These are phyloP conservation scores for Amiota mariae DNA, from an alignment of 2,888 invertebrate genomes.

Conservation along the genomic window DNA sequence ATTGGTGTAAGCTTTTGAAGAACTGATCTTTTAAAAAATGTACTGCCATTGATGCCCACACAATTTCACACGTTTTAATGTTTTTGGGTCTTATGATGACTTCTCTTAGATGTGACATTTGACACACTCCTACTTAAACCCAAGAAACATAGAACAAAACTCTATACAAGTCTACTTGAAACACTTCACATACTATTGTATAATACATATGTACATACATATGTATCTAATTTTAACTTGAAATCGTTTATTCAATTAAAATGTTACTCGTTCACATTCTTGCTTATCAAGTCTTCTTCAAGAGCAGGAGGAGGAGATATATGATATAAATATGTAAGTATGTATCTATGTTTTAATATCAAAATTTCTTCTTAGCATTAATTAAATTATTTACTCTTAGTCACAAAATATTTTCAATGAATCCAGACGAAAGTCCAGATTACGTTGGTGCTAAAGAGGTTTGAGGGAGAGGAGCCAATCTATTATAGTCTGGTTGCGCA, in stretches of 20 bases:
- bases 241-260: constrained; percentile 59
- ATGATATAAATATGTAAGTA: neutral
- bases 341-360: neutral
- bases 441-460: no score
- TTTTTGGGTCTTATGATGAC: neutral
- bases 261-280: constrained; percentile 41
- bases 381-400: constrained; percentile 7
- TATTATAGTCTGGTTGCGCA: neutral
- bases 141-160: neutral
- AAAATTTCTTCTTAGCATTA: neutral
- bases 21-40: neutral
- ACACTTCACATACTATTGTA: no score
- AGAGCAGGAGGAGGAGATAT: constrained; percentile 17
- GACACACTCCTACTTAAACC: constrained; percentile 56
- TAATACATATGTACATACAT: neutral
- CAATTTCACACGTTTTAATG: neutral
- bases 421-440: no score
- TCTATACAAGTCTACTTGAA: no score
- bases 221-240: constrained; percentile 30
- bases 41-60: neutral
- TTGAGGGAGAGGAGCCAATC: no score
- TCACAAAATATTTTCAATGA: no score
- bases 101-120: constrained; percentile 53
- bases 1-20: neutral
- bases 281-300: no score